Evolutionary conservation across 2,113 vertebrate species (phyloP).

Genomic region (Pluvianellus socialis): DNA sequence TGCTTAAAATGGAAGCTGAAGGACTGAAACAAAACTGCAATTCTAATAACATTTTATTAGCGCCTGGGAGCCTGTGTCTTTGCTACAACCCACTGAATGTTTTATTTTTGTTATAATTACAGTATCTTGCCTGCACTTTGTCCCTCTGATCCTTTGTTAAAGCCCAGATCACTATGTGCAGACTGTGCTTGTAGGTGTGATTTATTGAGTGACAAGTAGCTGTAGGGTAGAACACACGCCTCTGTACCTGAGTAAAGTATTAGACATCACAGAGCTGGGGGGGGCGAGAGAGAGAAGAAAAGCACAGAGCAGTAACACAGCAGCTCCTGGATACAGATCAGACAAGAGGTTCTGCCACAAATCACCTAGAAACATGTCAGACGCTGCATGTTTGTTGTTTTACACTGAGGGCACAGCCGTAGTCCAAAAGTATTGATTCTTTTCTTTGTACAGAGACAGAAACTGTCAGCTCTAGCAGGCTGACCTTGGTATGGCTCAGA

Average conservation of each 20-base stretch:
- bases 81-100: slow-evolving; percentile 62
- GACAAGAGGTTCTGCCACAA: slow-evolving; percentile 86
- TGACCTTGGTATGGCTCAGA: slow-evolving; percentile 93
- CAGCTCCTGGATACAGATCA: slow-evolving; percentile 86
- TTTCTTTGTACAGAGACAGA: slow-evolving; percentile 95
- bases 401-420: slow-evolving; percentile 97
- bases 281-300: slow-evolving; percentile 47
- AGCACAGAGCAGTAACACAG: slow-evolving; percentile 78
- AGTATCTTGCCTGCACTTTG: slow-evolving; percentile 78
- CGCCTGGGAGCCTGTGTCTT: slow-evolving; percentile 52
- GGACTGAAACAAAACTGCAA: not conserved
- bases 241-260: slow-evolving; percentile 84
- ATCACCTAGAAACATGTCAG: slow-evolving; percentile 92
- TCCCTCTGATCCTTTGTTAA: slow-evolving; percentile 83
- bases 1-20: slow-evolving; percentile 52
- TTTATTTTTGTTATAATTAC: slow-evolving; percentile 84
- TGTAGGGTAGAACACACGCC: slow-evolving; percentile 79
- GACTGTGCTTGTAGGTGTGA: slow-evolving; percentile 79
- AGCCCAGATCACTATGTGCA: slow-evolving; percentile 77
- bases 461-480: slow-evolving; percentile 95
- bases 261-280: slow-evolving; percentile 81
- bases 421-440: slow-evolving; percentile 99
- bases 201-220: slow-evolving; percentile 88
- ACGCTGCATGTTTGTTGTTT: slow-evolving; percentile 94
- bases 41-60: slow-evolving; percentile 62